phyloP scores from a whole-genome alignment of 2,888 invertebrate genomes.

The Phengaris arion region DNA sequence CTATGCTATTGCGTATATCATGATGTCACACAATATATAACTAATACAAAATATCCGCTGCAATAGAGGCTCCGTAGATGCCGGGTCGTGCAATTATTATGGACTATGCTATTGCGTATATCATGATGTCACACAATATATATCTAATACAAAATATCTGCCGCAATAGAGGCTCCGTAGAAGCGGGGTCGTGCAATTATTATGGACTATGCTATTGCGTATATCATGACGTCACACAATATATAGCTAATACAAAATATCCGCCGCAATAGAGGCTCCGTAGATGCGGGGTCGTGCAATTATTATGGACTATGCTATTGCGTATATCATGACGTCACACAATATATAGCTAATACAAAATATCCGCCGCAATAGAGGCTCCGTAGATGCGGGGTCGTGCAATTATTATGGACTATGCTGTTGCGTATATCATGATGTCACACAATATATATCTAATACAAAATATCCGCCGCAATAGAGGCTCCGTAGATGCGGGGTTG shows the following conservation, averaged over 20 bases:
- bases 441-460: neutral
- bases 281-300: neutral
- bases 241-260: neutral
- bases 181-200: neutral
- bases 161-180: neutral
- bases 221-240: neutral
- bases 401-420: neutral
- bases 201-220: neutral
- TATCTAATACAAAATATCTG: neutral
- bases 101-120: neutral
- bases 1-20: neutral
- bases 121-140: neutral
- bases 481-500: neutral
- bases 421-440: too few species aligned
- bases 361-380: neutral
- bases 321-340: too few species aligned
- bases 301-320: neutral
- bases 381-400: neutral
- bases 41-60: neutral
- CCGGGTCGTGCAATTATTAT: neutral
- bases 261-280: neutral
- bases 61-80: neutral
- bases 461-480: neutral
- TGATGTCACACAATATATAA: neutral
- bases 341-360: neutral